Base-by-base conservation (phyloP, 2,797 vertebrate species). In the Pogonophryne albipinna region DNA sequence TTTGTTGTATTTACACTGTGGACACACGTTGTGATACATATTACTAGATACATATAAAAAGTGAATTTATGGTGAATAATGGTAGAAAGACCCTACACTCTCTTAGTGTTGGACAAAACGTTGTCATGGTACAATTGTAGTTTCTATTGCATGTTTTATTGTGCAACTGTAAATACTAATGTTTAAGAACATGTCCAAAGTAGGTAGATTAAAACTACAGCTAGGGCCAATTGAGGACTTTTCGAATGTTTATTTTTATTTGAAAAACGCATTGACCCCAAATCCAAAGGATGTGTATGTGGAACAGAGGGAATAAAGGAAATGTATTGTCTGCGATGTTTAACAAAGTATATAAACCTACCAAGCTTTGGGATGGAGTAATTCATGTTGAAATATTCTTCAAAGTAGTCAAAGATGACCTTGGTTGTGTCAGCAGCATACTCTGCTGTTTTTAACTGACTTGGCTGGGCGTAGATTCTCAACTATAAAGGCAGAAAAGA, bases 331-430 rank as follows among this genome's bases (percentile, higher is more conserved):
- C 20, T 23, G 59, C 6, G 1, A 4, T 16, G 0, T 2, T 38
- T 47, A 12, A 45, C 49, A 59, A 17, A 58, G 44, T 46, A 27
- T 4, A 17, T 34, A 56, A 68, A 61, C 80, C 86, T 91, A 99
- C 98, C 98, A 71, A 99, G 87, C 91, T 99, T 99, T 20, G 92
- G 67, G 91, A 99, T 96, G 72, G 97, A 96, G 91, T 99, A 99
- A 0, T 0, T 11, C 96, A 99, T 94, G 84, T 87, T 88, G 85
- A 99, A 99, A 84, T 99, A 99, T 0, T 93, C 4, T 91, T 99
- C 98, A 90, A 97, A 98, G 89, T 94, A 97, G 87, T 99, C 94
- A 16, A 99, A 99, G 59, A 96, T 86, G 23, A 1, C 2, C 88
- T 96, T 95, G 52, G 97, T 99, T 46, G 95, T 89, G 42, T 96